Evolutionary conservation across 1,140 invertebrate genomes (phyloP).

Genomic region (Danaus plexippus): DNA sequence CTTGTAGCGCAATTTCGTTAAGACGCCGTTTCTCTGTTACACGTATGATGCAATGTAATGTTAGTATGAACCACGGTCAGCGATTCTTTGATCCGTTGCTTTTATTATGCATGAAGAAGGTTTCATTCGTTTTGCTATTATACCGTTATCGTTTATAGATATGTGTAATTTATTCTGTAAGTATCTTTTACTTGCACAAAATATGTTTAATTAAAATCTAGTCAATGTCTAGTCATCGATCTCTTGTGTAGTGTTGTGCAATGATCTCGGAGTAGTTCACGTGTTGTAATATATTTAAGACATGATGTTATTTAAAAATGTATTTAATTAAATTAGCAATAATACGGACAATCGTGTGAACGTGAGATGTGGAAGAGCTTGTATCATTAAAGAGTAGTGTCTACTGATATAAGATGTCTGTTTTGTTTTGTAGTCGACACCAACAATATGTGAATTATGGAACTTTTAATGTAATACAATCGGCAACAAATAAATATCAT

Average conservation of each 20-base stretch:
- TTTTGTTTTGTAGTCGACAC: constrained; percentile 4
- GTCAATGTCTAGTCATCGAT: constrained; percentile 17
- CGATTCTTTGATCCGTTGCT: too few species aligned
- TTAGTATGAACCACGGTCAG: too few species aligned
- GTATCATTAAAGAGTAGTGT: constrained; percentile 8
- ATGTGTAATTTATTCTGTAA: too few species aligned
- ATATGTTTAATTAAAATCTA: constrained; percentile 4
- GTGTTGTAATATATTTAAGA: constrained; percentile 2
- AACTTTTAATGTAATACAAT: constrained; percentile 7
- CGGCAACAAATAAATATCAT: too few species aligned
- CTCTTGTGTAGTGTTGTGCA: constrained; percentile 1
- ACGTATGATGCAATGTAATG: too few species aligned
- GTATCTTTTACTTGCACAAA: constrained; percentile 10
- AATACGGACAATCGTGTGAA: constrained; percentile 9
- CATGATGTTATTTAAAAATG: constrained; percentile 4
- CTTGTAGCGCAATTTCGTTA: too few species aligned
- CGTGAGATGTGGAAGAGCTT: constrained; percentile 12
- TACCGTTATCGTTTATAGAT: too few species aligned
- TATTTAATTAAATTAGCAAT: constrained; percentile 14
- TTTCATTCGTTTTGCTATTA: too few species aligned
- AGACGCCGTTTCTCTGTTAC: too few species aligned
- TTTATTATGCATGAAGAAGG: too few species aligned
- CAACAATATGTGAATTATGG: constrained; percentile 5
- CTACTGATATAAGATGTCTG: constrained; percentile 7
- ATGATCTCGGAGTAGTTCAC: constrained; percentile 11